These are phyloP conservation scores for Scrobipalpa costella DNA, from an alignment of 2,888 invertebrate genomes.

Conservation along the genomic window DNA sequence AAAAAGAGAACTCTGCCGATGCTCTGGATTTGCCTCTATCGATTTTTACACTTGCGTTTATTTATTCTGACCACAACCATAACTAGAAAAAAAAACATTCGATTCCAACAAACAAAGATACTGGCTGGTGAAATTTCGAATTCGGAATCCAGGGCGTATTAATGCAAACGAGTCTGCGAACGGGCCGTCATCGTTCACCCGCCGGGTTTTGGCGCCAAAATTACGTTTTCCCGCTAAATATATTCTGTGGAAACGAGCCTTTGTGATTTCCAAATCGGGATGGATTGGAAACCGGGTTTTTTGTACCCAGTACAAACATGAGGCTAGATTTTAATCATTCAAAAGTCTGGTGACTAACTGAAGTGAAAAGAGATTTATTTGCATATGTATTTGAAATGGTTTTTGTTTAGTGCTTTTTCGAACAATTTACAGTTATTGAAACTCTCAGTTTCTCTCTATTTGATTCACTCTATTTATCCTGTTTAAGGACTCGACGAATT, in stretches of 20 bases:
- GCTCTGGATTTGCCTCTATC: too few species aligned
- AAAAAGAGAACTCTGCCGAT: too few species aligned
- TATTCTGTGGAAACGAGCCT: conserved; percentile 20
- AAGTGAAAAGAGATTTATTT: neutral
- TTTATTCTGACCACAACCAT: neutral
- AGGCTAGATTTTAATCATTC: neutral
- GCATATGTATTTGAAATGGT: too few species aligned
- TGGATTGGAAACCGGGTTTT: neutral
- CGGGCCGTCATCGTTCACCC: conserved; percentile 11
- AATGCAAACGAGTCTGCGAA: conserved; percentile 15
- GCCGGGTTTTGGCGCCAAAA: conserved; percentile 14
- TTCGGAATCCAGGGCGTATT: conserved; percentile 1
- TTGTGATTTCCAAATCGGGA: conserved; percentile 20
- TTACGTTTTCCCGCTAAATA: conserved; percentile 22
- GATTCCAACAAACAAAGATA: conserved; percentile 9
- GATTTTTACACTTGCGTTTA: neutral
- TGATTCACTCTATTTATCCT: too few species aligned
- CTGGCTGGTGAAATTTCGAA: neutral
- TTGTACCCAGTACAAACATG: neutral
- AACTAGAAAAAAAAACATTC: neutral
- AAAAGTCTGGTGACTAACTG: conserved; percentile 1
- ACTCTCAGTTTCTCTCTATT: too few species aligned
- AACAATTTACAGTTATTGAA: too few species aligned
- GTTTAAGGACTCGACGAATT: too few species aligned
- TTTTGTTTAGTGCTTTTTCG: too few species aligned